Percentiles rank a stretch among this genome's conserved stretches.
phyloP scores from a whole-genome alignment of 2,797 vertebrate species.

The Pangasius djambal region DNA sequence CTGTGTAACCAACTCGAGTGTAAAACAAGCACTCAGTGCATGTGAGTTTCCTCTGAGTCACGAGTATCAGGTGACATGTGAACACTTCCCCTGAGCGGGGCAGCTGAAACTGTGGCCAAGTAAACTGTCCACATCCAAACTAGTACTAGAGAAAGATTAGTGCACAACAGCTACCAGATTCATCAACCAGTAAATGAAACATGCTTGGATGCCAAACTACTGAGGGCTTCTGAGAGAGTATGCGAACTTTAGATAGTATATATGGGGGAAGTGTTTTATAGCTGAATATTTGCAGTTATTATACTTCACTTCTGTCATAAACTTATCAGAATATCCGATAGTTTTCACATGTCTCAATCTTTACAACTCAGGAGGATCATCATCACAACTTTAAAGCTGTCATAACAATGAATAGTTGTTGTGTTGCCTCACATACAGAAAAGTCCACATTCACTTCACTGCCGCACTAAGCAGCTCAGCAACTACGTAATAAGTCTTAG shows the following conservation, averaged over 20 bases:
- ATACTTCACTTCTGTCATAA: neutral
- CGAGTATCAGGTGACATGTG: constrained; percentile 56
- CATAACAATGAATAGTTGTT: neutral
- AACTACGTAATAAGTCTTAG: too few species aligned
- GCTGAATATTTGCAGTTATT: neutral
- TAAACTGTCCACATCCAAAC: constrained; percentile 42
- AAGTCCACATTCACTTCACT: neutral
- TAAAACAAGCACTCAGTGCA: constrained; percentile 44
- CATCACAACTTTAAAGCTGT: neutral
- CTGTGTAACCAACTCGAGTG: constrained; percentile 39
- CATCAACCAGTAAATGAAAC: neutral
- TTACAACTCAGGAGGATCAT: constrained; percentile 3
- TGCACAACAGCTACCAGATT: neutral
- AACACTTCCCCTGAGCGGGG: constrained; percentile 64
- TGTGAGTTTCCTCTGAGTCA: constrained; percentile 54
- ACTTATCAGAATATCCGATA: neutral
- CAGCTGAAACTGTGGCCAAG: constrained; percentile 61
- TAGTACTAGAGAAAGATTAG: neutral
- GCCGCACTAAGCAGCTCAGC: neutral
- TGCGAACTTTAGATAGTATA: neutral
- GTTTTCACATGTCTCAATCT: neutral
- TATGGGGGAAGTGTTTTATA: neutral
- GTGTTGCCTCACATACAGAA: neutral
- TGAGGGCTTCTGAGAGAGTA: neutral
- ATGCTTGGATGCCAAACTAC: neutral